A percentile compares a stretch with the other conserved stretches of the same genome.
These are phyloP conservation scores for Tragulus kanchil DNA, from an alignment of 2,113 vertebrate species.

Conservation along the genomic window DNA sequence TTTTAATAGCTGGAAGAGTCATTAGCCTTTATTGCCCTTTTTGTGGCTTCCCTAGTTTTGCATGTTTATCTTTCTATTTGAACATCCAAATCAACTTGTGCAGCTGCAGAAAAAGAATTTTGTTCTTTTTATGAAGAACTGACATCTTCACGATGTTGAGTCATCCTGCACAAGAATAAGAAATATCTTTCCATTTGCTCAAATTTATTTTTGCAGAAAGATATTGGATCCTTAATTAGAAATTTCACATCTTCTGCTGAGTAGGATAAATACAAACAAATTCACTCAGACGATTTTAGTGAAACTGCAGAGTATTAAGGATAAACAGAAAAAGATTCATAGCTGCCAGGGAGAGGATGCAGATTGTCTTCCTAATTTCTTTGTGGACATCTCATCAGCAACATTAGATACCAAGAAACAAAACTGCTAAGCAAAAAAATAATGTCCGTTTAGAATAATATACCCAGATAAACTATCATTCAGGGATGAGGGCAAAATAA, in stretches of 20 bases:
- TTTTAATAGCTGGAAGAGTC: not conserved
- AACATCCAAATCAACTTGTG: not conserved
- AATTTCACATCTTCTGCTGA: not conserved
- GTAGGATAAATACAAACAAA: constrained; percentile 34
- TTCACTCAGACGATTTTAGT: not conserved
- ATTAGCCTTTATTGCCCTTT: not conserved
- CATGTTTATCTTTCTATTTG: not conserved
- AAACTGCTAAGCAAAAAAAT: not conserved
- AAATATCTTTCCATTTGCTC: not conserved
- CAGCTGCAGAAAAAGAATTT: not conserved
- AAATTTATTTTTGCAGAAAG: constrained; percentile 24
- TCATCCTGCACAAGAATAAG: not conserved
- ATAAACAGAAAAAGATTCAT: not conserved
- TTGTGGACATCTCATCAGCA: not conserved
- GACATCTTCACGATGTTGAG: not conserved
- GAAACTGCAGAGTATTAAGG: not conserved
- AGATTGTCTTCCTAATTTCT: not conserved
- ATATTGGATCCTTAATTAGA: constrained; percentile 5
- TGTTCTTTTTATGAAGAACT: not conserved
- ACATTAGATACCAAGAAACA: not conserved
- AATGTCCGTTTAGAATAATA: not conserved
- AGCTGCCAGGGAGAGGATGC: not conserved
- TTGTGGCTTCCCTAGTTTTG: not conserved
- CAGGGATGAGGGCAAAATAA: not conserved
- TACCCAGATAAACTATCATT: not conserved